phyloP scores from a whole-genome alignment of 2,888 invertebrate species.

The Polyommatus iphigenia region DNA sequence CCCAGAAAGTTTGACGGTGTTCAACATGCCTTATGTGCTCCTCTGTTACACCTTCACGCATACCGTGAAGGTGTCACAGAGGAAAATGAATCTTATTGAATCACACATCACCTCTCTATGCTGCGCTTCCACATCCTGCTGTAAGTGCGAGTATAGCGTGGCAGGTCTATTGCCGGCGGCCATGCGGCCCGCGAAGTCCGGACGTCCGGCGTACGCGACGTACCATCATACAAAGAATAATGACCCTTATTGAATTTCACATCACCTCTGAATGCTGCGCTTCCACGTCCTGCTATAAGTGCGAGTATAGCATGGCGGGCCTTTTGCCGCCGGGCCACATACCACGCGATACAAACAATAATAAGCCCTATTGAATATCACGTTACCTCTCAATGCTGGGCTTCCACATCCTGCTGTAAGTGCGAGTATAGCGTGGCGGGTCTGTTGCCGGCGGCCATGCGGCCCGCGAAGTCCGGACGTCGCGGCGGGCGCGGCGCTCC shows the following conservation, averaged over 20 bases:
- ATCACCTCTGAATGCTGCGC: too few relatives aligned
- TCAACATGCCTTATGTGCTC: too few relatives aligned
- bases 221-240: too few relatives aligned
- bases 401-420: conserved; percentile 72
- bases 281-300: conserved; percentile 77
- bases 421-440: conserved; percentile 88
- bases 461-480: conserved; percentile 81
- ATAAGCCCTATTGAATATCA: not conserved
- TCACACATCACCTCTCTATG: conserved; percentile 46
- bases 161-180: conserved; percentile 83
- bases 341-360: conserved; percentile 70
- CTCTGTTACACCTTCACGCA: too few relatives aligned
- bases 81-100: too few relatives aligned
- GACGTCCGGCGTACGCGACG: conserved; percentile 72
- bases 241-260: too few relatives aligned
- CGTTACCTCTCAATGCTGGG: conserved; percentile 50
- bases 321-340: conserved; percentile 73
- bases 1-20: too few relatives aligned
- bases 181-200: conserved; percentile 84
- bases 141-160: conserved; percentile 87
- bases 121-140: conserved; percentile 64
- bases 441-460: conserved; percentile 83
- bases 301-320: conserved; percentile 87
- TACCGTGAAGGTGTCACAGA: too few relatives aligned
- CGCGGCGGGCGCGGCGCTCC: conserved; percentile 76